Evolutionary conservation across 2,797 vertebrate species (phyloP).

Genomic region (Gorsachius magnificus): DNA sequence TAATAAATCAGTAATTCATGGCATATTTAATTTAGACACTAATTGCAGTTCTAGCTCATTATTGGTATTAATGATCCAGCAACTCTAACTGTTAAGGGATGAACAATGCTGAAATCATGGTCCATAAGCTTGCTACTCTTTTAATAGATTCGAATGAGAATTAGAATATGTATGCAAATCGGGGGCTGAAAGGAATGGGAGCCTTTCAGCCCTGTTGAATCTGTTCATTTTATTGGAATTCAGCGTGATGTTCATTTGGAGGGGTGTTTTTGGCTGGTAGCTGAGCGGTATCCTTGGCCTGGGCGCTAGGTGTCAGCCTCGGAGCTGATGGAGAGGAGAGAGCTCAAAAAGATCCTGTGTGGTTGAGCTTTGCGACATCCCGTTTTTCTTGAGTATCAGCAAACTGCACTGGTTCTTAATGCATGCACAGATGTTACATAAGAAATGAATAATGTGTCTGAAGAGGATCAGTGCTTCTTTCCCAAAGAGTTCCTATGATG

Average conservation of each 20-base stretch:
- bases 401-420: neutral
- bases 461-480: neutral
- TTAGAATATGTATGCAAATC: slow-evolving; percentile 51
- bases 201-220: slow-evolving; percentile 41
- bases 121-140: slow-evolving; percentile 46
- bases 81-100: slow-evolving; percentile 66
- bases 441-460: neutral
- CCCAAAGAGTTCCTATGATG: neutral
- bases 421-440: neutral
- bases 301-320: slow-evolving; percentile 62
- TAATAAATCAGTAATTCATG: slow-evolving; percentile 50
- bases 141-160: slow-evolving; percentile 67
- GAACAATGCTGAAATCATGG: slow-evolving; percentile 63
- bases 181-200: slow-evolving; percentile 6
- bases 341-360: neutral
- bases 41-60: slow-evolving; percentile 72
- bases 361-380: neutral
- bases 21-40: slow-evolving; percentile 58
- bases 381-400: neutral
- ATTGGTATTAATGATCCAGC: slow-evolving; percentile 74
- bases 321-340: slow-evolving; percentile 16
- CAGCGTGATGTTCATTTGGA: neutral
- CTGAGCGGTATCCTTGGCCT: neutral
- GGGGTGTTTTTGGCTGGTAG: neutral
- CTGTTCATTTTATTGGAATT: slow-evolving; percentile 54